Conservation (phyloP, 1,140 invertebrate genomes). For the Gryon sp. region DNA sequence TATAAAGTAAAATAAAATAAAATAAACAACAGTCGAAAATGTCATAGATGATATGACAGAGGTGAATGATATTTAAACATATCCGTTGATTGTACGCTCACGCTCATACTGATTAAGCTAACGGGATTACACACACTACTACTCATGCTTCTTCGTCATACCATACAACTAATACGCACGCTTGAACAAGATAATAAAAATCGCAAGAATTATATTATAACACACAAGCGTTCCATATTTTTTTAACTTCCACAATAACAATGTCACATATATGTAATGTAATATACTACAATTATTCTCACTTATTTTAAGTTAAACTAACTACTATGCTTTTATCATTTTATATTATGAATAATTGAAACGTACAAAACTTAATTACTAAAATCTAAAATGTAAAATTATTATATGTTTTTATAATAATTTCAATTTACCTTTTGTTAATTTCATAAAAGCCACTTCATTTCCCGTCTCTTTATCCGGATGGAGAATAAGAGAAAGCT, state of each 20-base stretch:
- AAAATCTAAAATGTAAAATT: no score
- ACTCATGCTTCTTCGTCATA: conserved; percentile 33
- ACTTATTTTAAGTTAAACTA: no score
- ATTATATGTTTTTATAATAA: not conserved
- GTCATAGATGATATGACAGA: no score
- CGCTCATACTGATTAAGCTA: conserved; percentile 53
- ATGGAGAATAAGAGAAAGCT: conserved; percentile 95
- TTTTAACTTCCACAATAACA: no score
- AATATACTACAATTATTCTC: no score
- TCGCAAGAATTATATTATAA: conserved; percentile 6
- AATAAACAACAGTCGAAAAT: no score
- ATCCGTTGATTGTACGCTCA: conserved; percentile 21
- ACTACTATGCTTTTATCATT: no score
- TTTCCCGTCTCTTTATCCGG: conserved; percentile 99
- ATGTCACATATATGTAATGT: no score
- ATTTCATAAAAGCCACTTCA: conserved; percentile 97
- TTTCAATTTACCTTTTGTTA: conserved; percentile 92
- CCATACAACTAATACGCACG: conserved; percentile 13
- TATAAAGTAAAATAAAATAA: no score
- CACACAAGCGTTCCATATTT: no score
- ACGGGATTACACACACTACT: conserved; percentile 40
- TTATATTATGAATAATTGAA: no score
- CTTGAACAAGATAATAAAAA: conserved; percentile 33
- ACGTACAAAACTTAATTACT: no score
- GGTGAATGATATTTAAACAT: conserved; percentile 43